Conservation (phyloP, 37 sponge, comb jelly and placozoan genomes). For the Bolinopsis microptera region DNA sequence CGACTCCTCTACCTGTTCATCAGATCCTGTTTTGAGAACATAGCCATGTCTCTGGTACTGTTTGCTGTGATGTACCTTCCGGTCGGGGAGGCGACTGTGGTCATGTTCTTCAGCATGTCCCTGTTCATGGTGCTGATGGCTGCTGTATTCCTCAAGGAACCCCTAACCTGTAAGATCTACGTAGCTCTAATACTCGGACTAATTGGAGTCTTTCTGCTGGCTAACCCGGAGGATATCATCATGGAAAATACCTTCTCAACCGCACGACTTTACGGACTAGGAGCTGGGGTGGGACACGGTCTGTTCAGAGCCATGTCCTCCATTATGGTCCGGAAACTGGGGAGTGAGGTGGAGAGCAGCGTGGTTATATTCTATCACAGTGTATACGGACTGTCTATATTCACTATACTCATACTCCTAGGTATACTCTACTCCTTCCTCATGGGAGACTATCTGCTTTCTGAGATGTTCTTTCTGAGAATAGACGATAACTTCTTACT, state of each 20-base stretch:
- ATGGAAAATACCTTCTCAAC: background rate
- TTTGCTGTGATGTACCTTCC: conserved; percentile 44
- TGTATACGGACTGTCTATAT: background rate
- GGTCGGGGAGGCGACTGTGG: conserved; percentile 28
- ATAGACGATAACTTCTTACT: background rate
- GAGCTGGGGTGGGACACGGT: conserved; percentile 39
- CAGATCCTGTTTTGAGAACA: conserved; percentile 43
- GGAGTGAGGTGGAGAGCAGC: background rate
- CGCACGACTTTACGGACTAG: background rate
- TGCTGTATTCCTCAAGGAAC: background rate
- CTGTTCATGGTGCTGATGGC: conserved; percentile 33
- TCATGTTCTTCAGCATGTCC: conserved; percentile 37
- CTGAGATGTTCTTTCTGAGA: background rate
- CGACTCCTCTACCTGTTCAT: background rate
- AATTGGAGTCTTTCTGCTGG: background rate
- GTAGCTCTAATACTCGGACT: background rate
- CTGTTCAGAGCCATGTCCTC: background rate
- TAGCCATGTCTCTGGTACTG: conserved; percentile 19
- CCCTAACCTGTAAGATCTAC: conserved; percentile 30
- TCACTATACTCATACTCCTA: background rate
- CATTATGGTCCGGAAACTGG: conserved; percentile 11
- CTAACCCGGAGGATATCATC: conserved; percentile 25
- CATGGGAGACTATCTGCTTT: background rate
- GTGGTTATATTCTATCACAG: conserved; percentile 32
- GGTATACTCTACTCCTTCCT: conserved; percentile 13